phyloP scores from a whole-genome alignment of 2,888 invertebrate genomes.

The Morpho helenor region DNA sequence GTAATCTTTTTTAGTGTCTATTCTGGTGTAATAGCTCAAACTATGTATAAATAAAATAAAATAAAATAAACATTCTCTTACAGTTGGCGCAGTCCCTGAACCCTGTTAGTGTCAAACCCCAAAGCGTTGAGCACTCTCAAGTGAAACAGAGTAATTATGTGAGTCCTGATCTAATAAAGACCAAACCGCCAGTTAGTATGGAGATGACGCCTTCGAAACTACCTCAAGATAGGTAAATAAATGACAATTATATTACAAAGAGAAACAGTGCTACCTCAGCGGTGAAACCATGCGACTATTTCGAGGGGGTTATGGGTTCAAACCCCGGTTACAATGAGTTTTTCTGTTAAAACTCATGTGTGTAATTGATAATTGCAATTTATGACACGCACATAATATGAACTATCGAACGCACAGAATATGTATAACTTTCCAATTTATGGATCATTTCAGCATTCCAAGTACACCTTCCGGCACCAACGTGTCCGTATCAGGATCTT shows the following conservation, averaged over 20 bases:
- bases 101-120: conserved; percentile 39
- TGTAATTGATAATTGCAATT: no score
- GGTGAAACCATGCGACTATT: no score
- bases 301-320: no score
- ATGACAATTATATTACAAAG: no score
- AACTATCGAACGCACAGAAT: no score
- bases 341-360: no score
- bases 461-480: conserved; percentile 49
- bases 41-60: no score
- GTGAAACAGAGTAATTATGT: conserved; percentile 53
- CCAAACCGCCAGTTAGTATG: conserved; percentile 49
- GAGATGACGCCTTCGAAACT: conserved; percentile 53
- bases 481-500: conserved; percentile 72
- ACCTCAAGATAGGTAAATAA: conserved; percentile 51
- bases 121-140: conserved; percentile 29
- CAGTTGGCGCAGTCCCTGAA: conserved; percentile 61
- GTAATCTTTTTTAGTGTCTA: no score
- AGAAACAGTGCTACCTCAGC: no score
- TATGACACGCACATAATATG: no score
- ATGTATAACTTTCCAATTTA: not conserved
- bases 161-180: conserved; percentile 50
- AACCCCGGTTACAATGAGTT: no score
- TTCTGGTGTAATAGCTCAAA: no score
- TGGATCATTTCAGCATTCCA: conserved; percentile 36
- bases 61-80: conserved; percentile 20